A percentile compares a stretch with the other conserved stretches of the same genome.
Evolutionary conservation across 2,888 invertebrate species (phyloP).

Genomic region (Acronicta aceris): DNA sequence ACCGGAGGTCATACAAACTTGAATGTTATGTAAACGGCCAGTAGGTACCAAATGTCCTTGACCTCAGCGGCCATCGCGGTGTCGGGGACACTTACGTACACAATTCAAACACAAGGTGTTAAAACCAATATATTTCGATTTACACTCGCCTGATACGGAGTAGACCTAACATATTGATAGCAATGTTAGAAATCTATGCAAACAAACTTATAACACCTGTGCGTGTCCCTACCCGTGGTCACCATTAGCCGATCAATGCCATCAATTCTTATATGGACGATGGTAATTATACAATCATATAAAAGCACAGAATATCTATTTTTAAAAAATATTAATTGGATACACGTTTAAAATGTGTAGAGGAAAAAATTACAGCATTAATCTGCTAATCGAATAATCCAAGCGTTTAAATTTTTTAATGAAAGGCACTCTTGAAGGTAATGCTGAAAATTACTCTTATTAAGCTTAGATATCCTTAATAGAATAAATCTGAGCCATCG

Average conservation of each 20-base stretch:
- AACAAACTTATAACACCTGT: constrained; percentile 49
- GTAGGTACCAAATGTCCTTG: constrained; percentile 61
- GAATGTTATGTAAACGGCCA: constrained; percentile 52
- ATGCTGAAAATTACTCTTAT: too few relatives aligned
- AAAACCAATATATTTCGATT: constrained; percentile 74
- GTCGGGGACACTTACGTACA: constrained; percentile 69
- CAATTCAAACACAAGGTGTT: constrained; percentile 72
- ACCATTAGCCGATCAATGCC: constrained; percentile 35
- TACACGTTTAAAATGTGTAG: not conserved
- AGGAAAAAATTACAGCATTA: not conserved
- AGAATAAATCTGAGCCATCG: too few relatives aligned
- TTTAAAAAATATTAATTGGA: not conserved
- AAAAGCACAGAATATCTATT: constrained; percentile 5
- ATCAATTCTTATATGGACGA: constrained; percentile 13
- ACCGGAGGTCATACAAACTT: constrained; percentile 40
- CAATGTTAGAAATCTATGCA: constrained; percentile 50
- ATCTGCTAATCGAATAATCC: too few relatives aligned
- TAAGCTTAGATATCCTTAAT: too few relatives aligned
- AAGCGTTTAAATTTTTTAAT: too few relatives aligned
- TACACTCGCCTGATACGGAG: constrained; percentile 62
- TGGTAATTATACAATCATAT: constrained; percentile 33
- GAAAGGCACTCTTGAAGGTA: too few relatives aligned
- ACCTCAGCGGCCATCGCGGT: constrained; percentile 64
- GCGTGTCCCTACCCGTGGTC: constrained; percentile 16
- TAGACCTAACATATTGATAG: constrained; percentile 51